Evolutionary conservation across 1,140 invertebrate species (phyloP), one percentile per base, ranked within the genome.

Genomic region (Phortica variegata): DNA sequence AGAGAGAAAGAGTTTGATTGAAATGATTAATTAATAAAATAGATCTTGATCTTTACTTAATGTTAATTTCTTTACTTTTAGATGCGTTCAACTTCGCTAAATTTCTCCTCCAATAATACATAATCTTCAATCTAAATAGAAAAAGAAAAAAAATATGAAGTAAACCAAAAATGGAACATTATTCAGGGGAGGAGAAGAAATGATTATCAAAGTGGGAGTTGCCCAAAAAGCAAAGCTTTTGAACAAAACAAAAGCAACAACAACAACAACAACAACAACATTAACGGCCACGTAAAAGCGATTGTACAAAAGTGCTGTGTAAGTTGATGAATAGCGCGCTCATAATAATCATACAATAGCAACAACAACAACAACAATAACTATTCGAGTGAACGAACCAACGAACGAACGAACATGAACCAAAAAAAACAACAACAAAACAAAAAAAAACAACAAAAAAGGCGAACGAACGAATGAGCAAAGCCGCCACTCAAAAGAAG

Each of bases 311-410:
- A 31, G 17, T 49, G 47, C 16, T 43, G 38, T 26, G 23, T 26
- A 26, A 53, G 68, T 69, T 72, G 68, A 72, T 69, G 63, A 65
- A 72, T 72, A 56, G 60, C n/a, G n/a, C n/a, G n/a, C 51, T 72
- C 61, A 72, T 72, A 72, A 72, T 58, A 68, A 55, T 52, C 36
- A 45, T 40, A 31, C 17, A 47, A 39, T 8, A 41, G 15, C n/a
- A 42, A 34, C 18, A 49, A 40, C n/a, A 17, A 38, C 12, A 26
- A 42, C 16, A 37, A 17, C 38, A 40, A 40, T 6, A 19, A 9
- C 38, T 17, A 40, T 17, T 9, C 17, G 9, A 21, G 5, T 21
- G 7, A 40, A 38, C 49, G 15, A 47, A 54, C 47, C 45, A 52
- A 53, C 31, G 51, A 47, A 49, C 37, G 42, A 41, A 37, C 26